Base-by-base conservation (phyloP, 2,113 vertebrate species). In the Pteropus alecto region DNA sequence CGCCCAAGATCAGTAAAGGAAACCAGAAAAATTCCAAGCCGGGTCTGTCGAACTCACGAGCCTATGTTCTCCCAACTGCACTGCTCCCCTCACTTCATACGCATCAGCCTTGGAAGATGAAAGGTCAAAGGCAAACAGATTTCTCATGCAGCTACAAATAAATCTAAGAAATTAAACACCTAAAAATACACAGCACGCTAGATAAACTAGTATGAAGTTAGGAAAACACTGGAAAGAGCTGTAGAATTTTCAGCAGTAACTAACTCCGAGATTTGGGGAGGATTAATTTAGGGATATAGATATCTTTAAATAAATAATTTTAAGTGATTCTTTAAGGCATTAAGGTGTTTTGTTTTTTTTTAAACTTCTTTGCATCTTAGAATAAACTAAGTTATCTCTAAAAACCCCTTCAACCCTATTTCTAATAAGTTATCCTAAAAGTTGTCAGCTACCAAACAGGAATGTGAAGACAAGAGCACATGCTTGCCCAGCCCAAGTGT, bases 91-190 rank as follows among this genome's bases (percentile, higher is more conserved):
- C 78, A 63, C 30, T 94, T 87, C 60, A 41, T 3, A 74, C 65
- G n/a, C 65, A 48, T 76, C n/a, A 41, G 56, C 85, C 70, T 67
- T 87, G 38, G 70, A 65, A 96, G 94, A 87, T 41, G 7, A 65
- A 96, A 94, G 79, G 61, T 86, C 92, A 76, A 96, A 94, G 46
- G 70, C 85, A 94, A 95, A 90, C 61, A 79, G 46, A 65, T 82
- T 74, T 85, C 56, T 61, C 15, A 90, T 7, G 35, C 38, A 81
- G 71, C 84, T 91, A 92, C 41, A 83, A 96, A 94, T 77, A 92
- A 79, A 73, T 35, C 63, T 43, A 81, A 95, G 7, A 93, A 76
- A 84, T 67, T n/a, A 65, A 91, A 70, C 30, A 12, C 76, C 73
- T 92, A 86, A 90, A 94, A 85, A 58, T 63, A 89, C n/a, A 76